These are phyloP conservation scores for Chrysogorgia sp. DNA, from an alignment of 92 coral and sea anemone species.

Conservation along the genomic window DNA sequence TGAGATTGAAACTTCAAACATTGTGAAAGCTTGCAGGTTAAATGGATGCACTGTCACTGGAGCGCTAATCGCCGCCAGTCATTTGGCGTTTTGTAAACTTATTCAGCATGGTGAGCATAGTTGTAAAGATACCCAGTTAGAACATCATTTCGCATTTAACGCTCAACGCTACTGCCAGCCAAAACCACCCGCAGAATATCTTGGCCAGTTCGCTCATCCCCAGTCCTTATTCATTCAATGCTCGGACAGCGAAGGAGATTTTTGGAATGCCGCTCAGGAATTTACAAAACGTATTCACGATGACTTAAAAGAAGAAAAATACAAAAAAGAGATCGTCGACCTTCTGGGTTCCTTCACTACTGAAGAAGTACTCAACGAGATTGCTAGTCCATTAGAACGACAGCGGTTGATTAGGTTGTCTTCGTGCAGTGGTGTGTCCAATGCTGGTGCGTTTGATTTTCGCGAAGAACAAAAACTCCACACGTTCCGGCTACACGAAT, in stretches of 20 bases:
- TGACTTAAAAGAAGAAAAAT: neutral
- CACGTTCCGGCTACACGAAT: neutral
- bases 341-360: neutral
- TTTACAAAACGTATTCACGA: neutral
- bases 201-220: neutral
- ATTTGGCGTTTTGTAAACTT: constrained; percentile 26
- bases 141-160: neutral
- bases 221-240: neutral
- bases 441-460: constrained; percentile 12
- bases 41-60: constrained; percentile 13
- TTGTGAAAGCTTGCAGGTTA: neutral
- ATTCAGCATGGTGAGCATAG: neutral
- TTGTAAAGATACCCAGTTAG: neutral
- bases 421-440: neutral
- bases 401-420: neutral
- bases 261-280: constrained; percentile 19
- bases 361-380: neutral
- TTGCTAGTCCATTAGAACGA: neutral
- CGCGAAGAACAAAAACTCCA: neutral
- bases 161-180: constrained; percentile 2
- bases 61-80: constrained; percentile 1
- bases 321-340: neutral
- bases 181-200: constrained; percentile 13
- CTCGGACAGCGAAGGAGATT: neutral
- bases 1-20: constrained; percentile 1